phyloP scores from a whole-genome alignment of 2,797 vertebrate genomes.

The Avahi laniger region DNA sequence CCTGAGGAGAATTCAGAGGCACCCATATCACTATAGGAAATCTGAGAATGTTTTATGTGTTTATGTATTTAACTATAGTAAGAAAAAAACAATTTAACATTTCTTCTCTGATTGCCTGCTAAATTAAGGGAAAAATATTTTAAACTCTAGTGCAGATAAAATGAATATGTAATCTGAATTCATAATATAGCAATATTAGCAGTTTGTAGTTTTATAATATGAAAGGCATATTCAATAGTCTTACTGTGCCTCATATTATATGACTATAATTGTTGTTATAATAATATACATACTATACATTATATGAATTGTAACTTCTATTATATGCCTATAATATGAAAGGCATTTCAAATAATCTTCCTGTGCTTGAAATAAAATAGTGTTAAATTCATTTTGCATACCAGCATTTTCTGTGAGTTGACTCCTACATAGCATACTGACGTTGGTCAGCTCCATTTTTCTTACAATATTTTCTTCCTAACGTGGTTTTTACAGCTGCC shows the following conservation, averaged over 20 bases:
- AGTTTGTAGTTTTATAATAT: not conserved
- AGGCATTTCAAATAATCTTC: not conserved
- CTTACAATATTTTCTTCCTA: conserved; percentile 18
- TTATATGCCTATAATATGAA: not conserved
- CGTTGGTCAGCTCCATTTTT: not conserved
- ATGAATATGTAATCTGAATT: not conserved
- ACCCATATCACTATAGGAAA: not conserved
- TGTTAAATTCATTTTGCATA: not conserved
- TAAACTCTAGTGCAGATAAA: not conserved
- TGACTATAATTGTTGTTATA: not conserved
- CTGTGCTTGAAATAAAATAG: not conserved
- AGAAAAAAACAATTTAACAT: not conserved
- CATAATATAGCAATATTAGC: not conserved
- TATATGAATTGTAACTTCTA: not conserved
- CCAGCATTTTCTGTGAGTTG: not conserved
- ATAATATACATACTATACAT: not conserved
- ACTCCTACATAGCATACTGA: not conserved
- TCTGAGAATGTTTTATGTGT: not conserved
- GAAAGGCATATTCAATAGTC: not conserved
- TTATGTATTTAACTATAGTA: not conserved
- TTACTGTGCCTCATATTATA: not conserved
- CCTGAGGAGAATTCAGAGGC: not conserved
- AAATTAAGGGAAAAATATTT: not conserved
- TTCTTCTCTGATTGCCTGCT: not conserved
- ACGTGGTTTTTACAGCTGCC: not conserved